These are phyloP conservation scores for Pachyseris speciosa DNA, from an alignment of 64 coral and sea anemone species.

Conservation along the genomic window DNA sequence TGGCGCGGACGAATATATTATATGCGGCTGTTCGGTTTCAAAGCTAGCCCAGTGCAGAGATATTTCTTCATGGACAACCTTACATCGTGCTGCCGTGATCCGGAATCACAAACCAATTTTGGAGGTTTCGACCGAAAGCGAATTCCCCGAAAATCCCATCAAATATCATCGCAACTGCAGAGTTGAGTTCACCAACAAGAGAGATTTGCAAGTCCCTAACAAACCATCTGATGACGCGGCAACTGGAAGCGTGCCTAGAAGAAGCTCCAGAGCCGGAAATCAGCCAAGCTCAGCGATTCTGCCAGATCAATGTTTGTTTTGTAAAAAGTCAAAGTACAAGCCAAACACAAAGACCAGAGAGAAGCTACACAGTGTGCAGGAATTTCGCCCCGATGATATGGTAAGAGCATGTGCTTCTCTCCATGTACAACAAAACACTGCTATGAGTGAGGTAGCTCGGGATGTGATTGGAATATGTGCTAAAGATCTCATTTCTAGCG, in stretches of 20 bases:
- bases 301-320: slow-evolving; percentile 54
- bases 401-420: too few species aligned
- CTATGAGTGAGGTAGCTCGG: slow-evolving; percentile 37
- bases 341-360: slow-evolving; percentile 57
- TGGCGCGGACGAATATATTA: too few species aligned
- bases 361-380: slow-evolving; percentile 27
- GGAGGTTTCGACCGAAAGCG: slow-evolving; percentile 61
- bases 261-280: slow-evolving; percentile 13
- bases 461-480: slow-evolving; percentile 56
- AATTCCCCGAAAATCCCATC: slow-evolving; percentile 60
- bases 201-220: slow-evolving; percentile 51
- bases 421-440: too few species aligned
- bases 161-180: slow-evolving; percentile 69
- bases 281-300: slow-evolving; percentile 30
- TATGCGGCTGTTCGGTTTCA: too few species aligned
- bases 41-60: too few species aligned
- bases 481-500: slow-evolving; percentile 73
- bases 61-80: too few species aligned
- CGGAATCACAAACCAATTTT: too few species aligned
- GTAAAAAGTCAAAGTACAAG: slow-evolving; percentile 77
- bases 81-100: too few species aligned
- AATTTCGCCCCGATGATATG: slow-evolving; percentile 74
- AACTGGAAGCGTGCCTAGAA: slow-evolving; percentile 1
- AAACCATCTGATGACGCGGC: neutral
- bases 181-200: slow-evolving; percentile 73